Conservation (phyloP, 2,888 invertebrate species). For the Dorcus parallelipipedus region DNA sequence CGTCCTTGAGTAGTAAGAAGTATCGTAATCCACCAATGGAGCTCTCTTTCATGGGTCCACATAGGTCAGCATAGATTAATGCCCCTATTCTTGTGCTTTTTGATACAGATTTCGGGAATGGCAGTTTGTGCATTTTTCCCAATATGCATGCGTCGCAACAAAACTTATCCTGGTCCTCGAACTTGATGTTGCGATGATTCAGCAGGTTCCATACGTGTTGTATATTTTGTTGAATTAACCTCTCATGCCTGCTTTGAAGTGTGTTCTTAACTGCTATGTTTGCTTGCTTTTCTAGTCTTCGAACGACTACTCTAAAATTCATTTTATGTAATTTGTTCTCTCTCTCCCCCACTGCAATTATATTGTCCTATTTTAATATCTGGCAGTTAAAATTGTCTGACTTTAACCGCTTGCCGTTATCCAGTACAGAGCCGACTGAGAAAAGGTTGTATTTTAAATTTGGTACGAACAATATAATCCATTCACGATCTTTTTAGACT, state of each 20-base stretch:
- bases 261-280: not conserved
- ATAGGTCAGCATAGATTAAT: slow-evolving; percentile 1
- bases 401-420: not conserved
- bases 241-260: not conserved
- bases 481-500: no score
- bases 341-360: not conserved
- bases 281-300: not conserved
- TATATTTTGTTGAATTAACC: slow-evolving; percentile 5
- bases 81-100: not conserved
- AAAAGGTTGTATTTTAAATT: slow-evolving; percentile 5
- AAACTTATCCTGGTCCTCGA: not conserved
- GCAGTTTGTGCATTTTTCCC: not conserved
- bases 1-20: slow-evolving; percentile 21
- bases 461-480: slow-evolving; percentile 3
- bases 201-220: not conserved
- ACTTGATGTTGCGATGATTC: not conserved
- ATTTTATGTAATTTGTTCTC: not conserved
- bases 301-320: not conserved
- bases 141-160: not conserved
- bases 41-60: slow-evolving; percentile 5
- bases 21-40: slow-evolving; percentile 6
- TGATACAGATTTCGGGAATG: not conserved
- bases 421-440: not conserved
- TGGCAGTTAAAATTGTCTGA: not conserved
- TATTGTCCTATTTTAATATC: not conserved